phyloP scores from a whole-genome alignment of 2,797 vertebrate species.

The Caiman crocodilus region DNA sequence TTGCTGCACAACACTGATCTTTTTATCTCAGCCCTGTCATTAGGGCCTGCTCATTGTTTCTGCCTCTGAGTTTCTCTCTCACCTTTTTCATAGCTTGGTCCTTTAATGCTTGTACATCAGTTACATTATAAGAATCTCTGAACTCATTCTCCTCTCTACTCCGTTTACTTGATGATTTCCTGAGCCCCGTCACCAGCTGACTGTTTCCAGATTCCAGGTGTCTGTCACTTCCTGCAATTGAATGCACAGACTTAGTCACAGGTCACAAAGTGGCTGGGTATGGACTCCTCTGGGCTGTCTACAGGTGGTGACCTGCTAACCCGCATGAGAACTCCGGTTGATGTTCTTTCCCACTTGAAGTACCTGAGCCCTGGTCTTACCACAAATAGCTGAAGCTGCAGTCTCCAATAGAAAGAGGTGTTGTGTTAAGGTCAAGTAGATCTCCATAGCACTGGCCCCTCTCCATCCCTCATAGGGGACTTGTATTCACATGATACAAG shows the following conservation, averaged over 20 bases:
- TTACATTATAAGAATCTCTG: constrained; percentile 72
- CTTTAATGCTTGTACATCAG: constrained; percentile 71
- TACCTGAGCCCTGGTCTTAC: background rate
- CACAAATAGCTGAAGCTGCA: background rate
- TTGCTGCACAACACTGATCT: background rate
- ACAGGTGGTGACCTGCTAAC: background rate
- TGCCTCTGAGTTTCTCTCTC: constrained; percentile 4
- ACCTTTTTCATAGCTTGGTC: constrained; percentile 71
- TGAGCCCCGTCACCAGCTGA: constrained; percentile 66
- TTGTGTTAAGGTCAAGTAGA: background rate
- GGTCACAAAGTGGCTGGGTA: background rate
- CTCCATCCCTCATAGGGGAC: background rate
- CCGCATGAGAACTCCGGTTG: background rate
- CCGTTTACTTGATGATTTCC: constrained; percentile 80
- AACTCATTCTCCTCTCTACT: constrained; percentile 84
- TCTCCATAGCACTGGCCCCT: background rate
- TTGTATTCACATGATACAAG: background rate
- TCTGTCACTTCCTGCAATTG: constrained; percentile 62
- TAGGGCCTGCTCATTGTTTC: background rate
- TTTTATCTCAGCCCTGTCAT: background rate
- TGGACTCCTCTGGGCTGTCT: background rate
- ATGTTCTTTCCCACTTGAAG: background rate
- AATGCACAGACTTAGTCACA: background rate
- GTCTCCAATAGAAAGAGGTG: background rate
- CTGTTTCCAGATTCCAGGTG: constrained; percentile 52